Evolutionary conservation across 2,113 vertebrate species (phyloP).

Genomic region (Periophthalmus modestus): DNA sequence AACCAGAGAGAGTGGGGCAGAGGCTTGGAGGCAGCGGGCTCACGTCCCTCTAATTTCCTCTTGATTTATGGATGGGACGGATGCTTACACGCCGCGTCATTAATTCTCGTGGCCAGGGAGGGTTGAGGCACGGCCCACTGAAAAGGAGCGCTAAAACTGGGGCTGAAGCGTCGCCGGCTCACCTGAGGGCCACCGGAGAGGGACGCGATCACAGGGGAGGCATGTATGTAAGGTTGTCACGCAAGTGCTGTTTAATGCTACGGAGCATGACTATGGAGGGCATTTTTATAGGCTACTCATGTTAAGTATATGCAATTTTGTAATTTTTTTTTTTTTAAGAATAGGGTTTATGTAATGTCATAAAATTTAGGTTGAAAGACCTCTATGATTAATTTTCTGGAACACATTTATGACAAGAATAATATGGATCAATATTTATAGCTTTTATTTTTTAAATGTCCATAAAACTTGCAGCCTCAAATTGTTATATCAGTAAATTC

Average conservation of each 20-base stretch:
- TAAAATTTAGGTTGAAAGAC: too few species aligned
- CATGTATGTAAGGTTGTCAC: background rate
- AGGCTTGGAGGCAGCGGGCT: conserved; percentile 53
- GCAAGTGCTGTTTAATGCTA: background rate
- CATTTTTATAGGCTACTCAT: background rate
- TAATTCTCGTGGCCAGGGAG: conserved; percentile 81
- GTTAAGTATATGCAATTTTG: background rate
- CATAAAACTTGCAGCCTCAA: too few species aligned
- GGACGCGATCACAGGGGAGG: conserved; percentile 24
- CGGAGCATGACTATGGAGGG: background rate
- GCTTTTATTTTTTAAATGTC: too few species aligned
- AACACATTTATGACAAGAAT: too few species aligned
- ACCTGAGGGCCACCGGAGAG: conserved; percentile 44
- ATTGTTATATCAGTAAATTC: too few species aligned
- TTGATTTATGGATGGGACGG: conserved; percentile 94
- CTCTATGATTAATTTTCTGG: too few species aligned
- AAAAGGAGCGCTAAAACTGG: conserved; percentile 56
- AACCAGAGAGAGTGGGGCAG: conserved; percentile 57
- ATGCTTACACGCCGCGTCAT: conserved; percentile 85
- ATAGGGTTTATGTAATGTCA: too few species aligned
- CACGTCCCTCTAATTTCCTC: conserved; percentile 88
- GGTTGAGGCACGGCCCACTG: conserved; percentile 71
- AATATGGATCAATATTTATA: too few species aligned
- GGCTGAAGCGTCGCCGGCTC: conserved; percentile 34
- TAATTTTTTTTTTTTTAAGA: too few species aligned